These are phyloP conservation scores for Danionella dracula DNA, from an alignment of 2,797 vertebrate genomes.

Conservation along the genomic window DNA sequence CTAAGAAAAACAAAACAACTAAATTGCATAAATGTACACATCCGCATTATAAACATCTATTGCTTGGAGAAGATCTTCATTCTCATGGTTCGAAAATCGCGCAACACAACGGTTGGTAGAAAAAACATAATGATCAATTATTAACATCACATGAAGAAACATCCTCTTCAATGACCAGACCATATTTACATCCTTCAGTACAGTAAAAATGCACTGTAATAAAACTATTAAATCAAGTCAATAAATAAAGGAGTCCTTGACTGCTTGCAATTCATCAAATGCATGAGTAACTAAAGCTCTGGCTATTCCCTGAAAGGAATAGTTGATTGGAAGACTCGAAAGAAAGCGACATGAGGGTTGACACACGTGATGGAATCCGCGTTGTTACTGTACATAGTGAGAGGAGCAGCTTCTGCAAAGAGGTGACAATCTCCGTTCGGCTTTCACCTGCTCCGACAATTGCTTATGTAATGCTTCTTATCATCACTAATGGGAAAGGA, in stretches of 20 bases:
- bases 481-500: constrained; percentile 68
- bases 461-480: constrained; percentile 72
- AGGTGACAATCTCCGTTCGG: constrained; percentile 56
- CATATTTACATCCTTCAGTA: constrained; percentile 76
- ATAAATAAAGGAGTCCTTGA: constrained; percentile 59
- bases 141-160: constrained; percentile 85
- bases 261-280: constrained; percentile 83
- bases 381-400: constrained; percentile 51
- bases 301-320: constrained; percentile 84
- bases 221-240: constrained; percentile 48
- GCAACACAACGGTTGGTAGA: constrained; percentile 92
- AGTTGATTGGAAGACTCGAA: constrained; percentile 85
- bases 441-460: constrained; percentile 73
- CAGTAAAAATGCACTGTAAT: constrained; percentile 61
- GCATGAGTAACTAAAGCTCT: constrained; percentile 88
- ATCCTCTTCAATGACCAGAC: constrained; percentile 71
- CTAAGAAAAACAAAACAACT: constrained; percentile 32
- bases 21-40: constrained; percentile 94
- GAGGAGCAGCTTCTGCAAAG: constrained; percentile 71
- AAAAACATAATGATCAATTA: constrained; percentile 76
- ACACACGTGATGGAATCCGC: constrained; percentile 60
- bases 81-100: constrained; percentile 76
- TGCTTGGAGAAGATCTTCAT: constrained; percentile 88
- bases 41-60: constrained; percentile 83
- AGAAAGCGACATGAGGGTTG: constrained; percentile 76